phyloP scores from a whole-genome alignment of 2,888 invertebrate species.

The Sepioteuthis lessoniana region DNA sequence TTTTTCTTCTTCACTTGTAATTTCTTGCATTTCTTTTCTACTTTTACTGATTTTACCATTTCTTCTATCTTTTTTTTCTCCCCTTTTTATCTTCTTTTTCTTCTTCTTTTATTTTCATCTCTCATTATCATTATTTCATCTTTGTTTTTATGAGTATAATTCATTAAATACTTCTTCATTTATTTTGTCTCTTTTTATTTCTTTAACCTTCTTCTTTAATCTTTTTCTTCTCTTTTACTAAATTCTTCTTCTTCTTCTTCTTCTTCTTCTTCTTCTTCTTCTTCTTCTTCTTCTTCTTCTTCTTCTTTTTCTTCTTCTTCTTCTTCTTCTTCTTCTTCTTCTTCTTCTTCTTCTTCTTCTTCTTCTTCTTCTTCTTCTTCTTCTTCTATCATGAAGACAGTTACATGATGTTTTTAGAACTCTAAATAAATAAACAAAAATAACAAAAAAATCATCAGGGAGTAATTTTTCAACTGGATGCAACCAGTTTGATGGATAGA shows the following conservation, averaged over 20 bases:
- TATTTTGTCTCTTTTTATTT: too few relatives aligned
- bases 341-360: neutral
- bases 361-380: neutral
- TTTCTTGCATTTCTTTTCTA: neutral
- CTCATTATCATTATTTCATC: too few relatives aligned
- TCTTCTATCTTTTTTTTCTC: neutral
- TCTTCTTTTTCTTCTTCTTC: too few relatives aligned
- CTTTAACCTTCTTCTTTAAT: too few relatives aligned
- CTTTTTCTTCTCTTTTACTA: too few relatives aligned
- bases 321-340: too few relatives aligned
- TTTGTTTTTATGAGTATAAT: too few relatives aligned
- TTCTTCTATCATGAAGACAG: neutral
- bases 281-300: too few relatives aligned
- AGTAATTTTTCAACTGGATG: conserved; percentile 21
- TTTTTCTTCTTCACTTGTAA: neutral
- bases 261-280: too few relatives aligned
- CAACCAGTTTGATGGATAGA: neutral
- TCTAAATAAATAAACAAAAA: neutral
- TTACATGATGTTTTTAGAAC: neutral
- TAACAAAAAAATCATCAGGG: neutral
- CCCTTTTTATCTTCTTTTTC: neutral
- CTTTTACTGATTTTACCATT: neutral
- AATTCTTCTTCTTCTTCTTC: too few relatives aligned
- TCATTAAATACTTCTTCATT: too few relatives aligned
- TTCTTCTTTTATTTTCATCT: too few relatives aligned